Percentiles rank a stretch among this genome's conserved stretches.
phyloP scores from a whole-genome alignment of 64 coral and sea anemone species.

The Pocillopora verrucosa region DNA sequence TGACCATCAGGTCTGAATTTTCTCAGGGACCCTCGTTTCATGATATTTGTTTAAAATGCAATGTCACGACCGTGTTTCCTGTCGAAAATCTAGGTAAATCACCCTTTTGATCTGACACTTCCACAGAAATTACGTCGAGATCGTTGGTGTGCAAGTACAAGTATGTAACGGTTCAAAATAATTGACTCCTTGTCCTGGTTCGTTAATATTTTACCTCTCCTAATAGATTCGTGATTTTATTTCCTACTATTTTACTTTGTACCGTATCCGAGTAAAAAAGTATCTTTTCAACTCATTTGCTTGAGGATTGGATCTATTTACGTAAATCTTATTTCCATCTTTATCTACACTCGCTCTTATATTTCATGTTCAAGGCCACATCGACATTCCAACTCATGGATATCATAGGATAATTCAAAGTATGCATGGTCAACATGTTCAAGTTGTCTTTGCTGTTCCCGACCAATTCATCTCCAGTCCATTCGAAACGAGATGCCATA shows the following conservation, averaged over 20 bases:
- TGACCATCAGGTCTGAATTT: too few species aligned
- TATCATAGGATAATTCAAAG: neutral
- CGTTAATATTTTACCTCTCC: neutral
- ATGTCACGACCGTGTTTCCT: neutral
- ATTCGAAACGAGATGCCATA: neutral
- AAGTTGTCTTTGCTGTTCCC: neutral
- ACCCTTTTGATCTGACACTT: neutral
- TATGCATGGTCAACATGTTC: too few species aligned
- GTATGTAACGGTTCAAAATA: slow-evolving; percentile 28
- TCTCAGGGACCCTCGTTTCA: neutral
- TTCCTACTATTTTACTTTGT: neutral
- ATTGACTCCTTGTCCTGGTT: neutral
- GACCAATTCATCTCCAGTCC: neutral
- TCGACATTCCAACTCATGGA: neutral
- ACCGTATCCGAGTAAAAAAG: slow-evolving; percentile 5
- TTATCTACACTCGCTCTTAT: neutral
- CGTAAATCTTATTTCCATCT: neutral
- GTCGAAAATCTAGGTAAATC: neutral
- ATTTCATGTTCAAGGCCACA: neutral
- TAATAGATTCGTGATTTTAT: slow-evolving; percentile 1
- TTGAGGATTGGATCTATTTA: neutral
- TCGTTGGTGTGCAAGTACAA: neutral
- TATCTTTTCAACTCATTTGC: neutral
- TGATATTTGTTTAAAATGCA: slow-evolving; percentile 38
- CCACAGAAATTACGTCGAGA: neutral